Conservation (phyloP, 2,797 vertebrate genomes). For the Crenichthys baileyi region DNA sequence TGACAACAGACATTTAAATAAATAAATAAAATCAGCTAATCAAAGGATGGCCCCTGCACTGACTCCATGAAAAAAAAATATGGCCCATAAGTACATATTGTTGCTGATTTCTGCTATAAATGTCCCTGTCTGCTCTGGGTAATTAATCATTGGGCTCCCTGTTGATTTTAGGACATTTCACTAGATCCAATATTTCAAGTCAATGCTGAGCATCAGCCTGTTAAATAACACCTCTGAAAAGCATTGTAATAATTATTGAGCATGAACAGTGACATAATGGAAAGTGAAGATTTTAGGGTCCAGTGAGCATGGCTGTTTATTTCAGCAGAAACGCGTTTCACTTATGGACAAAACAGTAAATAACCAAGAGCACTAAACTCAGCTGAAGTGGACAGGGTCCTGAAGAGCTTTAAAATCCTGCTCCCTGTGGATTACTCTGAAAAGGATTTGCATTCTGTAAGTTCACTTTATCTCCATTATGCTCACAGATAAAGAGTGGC, state of each 20-base stretch:
- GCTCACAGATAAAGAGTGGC: constrained; percentile 5
- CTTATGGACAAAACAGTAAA: constrained; percentile 34
- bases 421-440: constrained; percentile 7
- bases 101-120: too few relatives aligned
- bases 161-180: neutral
- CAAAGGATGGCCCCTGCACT: neutral
- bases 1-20: neutral
- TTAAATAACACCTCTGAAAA: neutral
- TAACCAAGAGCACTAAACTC: constrained; percentile 5
- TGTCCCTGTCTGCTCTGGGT: neutral
- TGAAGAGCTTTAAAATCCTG: constrained; percentile 15
- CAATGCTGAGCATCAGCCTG: neutral
- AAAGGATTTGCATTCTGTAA: constrained; percentile 13
- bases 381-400: constrained; percentile 6
- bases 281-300: constrained; percentile 29
- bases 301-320: constrained; percentile 17
- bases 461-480: constrained; percentile 18
- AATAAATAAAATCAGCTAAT: neutral
- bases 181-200: neutral
- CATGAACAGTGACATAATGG: constrained; percentile 20
- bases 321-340: constrained; percentile 20
- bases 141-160: neutral
- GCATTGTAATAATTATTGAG: neutral
- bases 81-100: neutral
- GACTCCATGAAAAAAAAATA: neutral